phyloP scores from a whole-genome alignment of 2,888 invertebrate species.

The Dasysyrphus albostriatus region DNA sequence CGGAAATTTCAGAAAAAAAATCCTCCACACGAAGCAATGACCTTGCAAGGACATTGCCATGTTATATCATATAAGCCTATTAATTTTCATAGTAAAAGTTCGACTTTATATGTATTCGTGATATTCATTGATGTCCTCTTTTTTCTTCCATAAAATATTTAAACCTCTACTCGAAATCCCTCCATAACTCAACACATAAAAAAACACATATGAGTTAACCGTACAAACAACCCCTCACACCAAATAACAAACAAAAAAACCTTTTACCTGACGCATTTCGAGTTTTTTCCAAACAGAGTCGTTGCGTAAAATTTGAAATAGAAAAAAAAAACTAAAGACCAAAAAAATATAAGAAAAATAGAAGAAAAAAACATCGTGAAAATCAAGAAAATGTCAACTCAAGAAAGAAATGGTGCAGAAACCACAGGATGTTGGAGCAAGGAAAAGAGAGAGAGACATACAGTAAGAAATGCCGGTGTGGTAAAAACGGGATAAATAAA shows the following conservation, averaged over 20 bases:
- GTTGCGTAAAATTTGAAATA: constrained; percentile 58
- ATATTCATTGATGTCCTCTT: constrained; percentile 29
- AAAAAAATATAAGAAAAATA: neutral
- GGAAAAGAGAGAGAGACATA: neutral
- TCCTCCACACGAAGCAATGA: neutral
- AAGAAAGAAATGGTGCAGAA: constrained; percentile 35
- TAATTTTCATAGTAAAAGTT: constrained; percentile 28
- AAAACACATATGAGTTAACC: constrained; percentile 2
- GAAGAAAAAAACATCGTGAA: constrained; percentile 20
- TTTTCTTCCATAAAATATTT: neutral
- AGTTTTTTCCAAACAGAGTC: constrained; percentile 41
- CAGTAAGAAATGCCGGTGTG: neutral
- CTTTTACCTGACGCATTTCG: constrained; percentile 58
- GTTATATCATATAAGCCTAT: constrained; percentile 5
- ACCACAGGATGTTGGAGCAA: constrained; percentile 7
- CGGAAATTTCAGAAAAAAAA: too few relatives aligned
- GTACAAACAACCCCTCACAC: neutral
- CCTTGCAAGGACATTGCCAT: constrained; percentile 18
- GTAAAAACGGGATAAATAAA: neutral
- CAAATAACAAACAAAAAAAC: neutral
- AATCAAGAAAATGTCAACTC: constrained; percentile 42
- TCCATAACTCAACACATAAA: constrained; percentile 23
- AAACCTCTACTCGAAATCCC: constrained; percentile 3
- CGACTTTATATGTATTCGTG: neutral
- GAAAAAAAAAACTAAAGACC: constrained; percentile 21